Evolutionary conservation across 2,797 vertebrate species (phyloP).

Genomic region (Anguilla megastoma): DNA sequence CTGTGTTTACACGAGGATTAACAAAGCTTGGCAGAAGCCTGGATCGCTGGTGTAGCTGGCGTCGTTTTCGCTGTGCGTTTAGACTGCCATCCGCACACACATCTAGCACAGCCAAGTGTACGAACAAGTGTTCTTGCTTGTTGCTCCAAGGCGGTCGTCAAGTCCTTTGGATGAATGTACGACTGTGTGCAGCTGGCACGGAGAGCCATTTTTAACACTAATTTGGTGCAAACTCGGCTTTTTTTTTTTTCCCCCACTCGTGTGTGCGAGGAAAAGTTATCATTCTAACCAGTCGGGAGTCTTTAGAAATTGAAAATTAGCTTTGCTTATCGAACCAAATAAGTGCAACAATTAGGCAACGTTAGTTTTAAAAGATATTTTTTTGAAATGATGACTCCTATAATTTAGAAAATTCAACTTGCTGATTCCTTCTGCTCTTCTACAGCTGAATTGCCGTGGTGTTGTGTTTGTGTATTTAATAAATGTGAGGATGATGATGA

Average conservation of each 20-base stretch:
- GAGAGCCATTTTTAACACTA: neutral
- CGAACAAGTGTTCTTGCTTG: neutral
- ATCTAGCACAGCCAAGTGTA: neutral
- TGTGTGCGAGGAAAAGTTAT: neutral
- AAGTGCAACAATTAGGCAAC: neutral
- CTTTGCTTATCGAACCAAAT: neutral
- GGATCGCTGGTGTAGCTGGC: neutral
- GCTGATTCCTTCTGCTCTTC: neutral
- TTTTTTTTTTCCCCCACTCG: neutral
- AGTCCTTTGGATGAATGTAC: neutral
- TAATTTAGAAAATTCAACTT: neutral
- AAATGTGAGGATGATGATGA: neutral
- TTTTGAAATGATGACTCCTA: neutral
- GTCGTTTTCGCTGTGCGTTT: neutral
- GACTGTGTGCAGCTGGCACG: neutral
- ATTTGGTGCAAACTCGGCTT: neutral
- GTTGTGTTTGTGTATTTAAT: neutral
- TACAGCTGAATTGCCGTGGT: neutral
- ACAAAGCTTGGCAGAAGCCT: neutral
- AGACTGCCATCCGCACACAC: neutral
- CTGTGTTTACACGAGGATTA: slow-evolving; percentile 3
- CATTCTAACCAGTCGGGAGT: neutral
- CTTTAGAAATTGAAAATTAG: neutral
- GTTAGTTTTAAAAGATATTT: neutral
- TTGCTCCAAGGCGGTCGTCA: neutral